These are phyloP conservation scores for Harpagifer antarcticus DNA, from an alignment of 2,797 vertebrate genomes.

Conservation along the genomic window DNA sequence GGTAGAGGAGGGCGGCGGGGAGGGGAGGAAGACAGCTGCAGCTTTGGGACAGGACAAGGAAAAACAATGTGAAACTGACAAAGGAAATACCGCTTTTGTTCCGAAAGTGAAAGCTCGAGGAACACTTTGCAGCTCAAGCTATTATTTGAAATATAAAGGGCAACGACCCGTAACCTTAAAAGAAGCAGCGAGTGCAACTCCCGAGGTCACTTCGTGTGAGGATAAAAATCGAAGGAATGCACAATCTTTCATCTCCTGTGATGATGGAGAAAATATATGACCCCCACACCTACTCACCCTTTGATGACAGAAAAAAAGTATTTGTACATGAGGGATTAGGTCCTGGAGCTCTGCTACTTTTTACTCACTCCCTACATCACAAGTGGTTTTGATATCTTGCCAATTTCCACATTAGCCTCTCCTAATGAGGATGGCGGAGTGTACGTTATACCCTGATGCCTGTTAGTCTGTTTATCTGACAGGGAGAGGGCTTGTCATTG, in stretches of 20 bases:
- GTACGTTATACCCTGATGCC: conserved; percentile 55
- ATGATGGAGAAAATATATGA: conserved; percentile 55
- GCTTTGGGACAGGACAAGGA: conserved; percentile 7
- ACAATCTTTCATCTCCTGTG: conserved; percentile 52
- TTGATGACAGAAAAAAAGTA: conserved; percentile 44
- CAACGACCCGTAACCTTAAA: conserved; percentile 31
- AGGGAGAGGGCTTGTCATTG: conserved; percentile 65
- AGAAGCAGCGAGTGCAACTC: conserved; percentile 12
- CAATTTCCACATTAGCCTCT: conserved; percentile 62
- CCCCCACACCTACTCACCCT: conserved; percentile 13
- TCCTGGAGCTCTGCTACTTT: conserved; percentile 35
- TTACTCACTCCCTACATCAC: conserved; percentile 43
- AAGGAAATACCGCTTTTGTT: not conserved
- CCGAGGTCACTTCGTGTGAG: conserved; percentile 12
- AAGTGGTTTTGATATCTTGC: conserved; percentile 62
- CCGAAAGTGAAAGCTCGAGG: conserved; percentile 13
- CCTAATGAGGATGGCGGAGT: conserved; percentile 64
- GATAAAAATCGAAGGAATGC: conserved; percentile 41
- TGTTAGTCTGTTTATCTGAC: conserved; percentile 70
- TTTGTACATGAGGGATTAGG: conserved; percentile 46
- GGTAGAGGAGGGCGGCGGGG: not conserved
- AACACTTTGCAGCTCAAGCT: conserved; percentile 10
- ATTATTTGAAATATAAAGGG: conserved; percentile 14
- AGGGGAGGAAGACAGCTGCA: not conserved
- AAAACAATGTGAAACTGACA: conserved; percentile 21